These are phyloP conservation scores for Sterna hirundo DNA, from an alignment of 2,113 vertebrate species.

Conservation along the genomic window DNA sequence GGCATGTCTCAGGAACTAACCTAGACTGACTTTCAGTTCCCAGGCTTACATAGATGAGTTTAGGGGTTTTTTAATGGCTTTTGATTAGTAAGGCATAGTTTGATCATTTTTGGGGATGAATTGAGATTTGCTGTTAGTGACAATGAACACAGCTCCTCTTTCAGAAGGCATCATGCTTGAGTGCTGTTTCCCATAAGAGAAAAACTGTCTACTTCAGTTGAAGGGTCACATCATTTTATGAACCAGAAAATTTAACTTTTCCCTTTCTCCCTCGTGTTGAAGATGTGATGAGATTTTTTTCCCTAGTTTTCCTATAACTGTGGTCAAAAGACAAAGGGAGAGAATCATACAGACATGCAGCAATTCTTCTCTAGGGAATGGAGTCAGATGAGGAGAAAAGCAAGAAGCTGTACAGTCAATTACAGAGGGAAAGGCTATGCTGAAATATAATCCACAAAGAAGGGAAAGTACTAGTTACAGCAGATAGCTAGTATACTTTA, in stretches of 20 bases:
- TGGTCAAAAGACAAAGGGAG: background rate
- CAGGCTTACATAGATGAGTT: background rate
- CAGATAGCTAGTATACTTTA: background rate
- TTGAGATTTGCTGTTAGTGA: background rate
- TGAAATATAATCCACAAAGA: background rate
- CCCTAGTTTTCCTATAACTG: background rate
- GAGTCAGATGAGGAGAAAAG: background rate
- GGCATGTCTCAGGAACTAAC: background rate
- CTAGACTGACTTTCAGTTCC: background rate
- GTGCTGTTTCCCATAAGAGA: background rate
- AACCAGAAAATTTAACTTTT: background rate
- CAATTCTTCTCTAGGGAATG: background rate
- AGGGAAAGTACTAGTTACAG: background rate
- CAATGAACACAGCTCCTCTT: background rate
- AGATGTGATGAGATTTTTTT: background rate
- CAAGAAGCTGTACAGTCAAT: background rate
- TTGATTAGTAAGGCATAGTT: background rate
- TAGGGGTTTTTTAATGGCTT: background rate
- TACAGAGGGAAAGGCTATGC: background rate
- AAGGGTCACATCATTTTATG: background rate
- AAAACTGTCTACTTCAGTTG: background rate
- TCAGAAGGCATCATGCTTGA: background rate
- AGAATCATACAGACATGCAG: background rate
- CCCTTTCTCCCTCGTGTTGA: background rate
- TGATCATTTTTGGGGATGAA: background rate